Evolutionary conservation across 2,113 vertebrate species (phyloP), one percentile per base, ranked within the genome.

Genomic region (Chaetorhynchus papuensis): DNA sequence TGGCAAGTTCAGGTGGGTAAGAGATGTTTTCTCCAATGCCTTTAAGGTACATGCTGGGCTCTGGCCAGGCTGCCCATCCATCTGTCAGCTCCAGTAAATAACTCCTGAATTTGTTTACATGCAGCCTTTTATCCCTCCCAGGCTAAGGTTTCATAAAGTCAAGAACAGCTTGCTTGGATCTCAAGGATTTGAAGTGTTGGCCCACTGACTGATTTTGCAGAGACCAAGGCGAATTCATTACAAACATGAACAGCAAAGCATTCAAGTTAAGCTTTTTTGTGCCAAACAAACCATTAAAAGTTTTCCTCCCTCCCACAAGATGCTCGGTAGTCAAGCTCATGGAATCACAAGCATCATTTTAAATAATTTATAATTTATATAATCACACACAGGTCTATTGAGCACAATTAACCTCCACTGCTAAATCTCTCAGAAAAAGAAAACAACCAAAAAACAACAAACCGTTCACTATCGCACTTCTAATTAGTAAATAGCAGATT

Each of bases 371-470:
- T 69, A 37, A 85, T 65, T 72, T 77, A 86, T 49, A 61, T 77
- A 86, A 92, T 60, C 66, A 72, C 4, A 5, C 16, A 74, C 26
- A 61, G 68, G 49, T 42, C 86, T 92, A 7, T 6, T 70, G 76
- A 86, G 71, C 49, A 69, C 66, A 93, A 88, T 91, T 96, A 93
- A 95, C 87, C 71, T 90, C 56, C 11, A 23, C 54, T 24, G 68
- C 72, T 60, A 64, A 11, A 65, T 20, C 14, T 60, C 31, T 53
- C 45, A 41, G 11, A 11, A 19, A 45, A 41, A 14, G 28, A 49
- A 45, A 41, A 14, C 28, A 49, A 9, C 5, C 45, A 15, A 50
- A 52, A 35, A 57, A 19, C n/a, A 31, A 17, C n/a, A 77, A 83
- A 35, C 35, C 52, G 57, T 71, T 49, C 56, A 42, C 60, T 50